Base-by-base conservation (phyloP, 1,140 invertebrate genomes). In the Drosophila mojavensis region DNA sequence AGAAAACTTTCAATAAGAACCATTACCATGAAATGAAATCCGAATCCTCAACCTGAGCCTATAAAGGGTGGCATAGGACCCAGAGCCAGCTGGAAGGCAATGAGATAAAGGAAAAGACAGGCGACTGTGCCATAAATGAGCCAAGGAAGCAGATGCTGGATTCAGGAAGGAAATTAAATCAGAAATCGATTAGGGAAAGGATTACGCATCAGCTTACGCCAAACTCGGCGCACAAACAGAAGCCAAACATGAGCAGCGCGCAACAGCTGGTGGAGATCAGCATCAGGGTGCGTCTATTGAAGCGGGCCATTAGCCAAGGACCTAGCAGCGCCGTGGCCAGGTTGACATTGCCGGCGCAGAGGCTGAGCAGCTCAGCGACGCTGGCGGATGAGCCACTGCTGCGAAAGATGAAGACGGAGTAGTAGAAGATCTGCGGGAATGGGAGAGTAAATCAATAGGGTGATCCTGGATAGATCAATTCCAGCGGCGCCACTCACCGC, bases 21-120 rank as follows among this genome's bases (percentile, higher is more conserved):
- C 20, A 58, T 5, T 20, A 15, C n/a, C 5, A 30, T 39, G 26
- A 0, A 41, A 17, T 9, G 5, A 48, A 28, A 17, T 6, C 1
- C 4, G 59, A 24, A 20, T 24, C 20, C 20, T 24, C 15, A 17
- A 90, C 85, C 85, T 65, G 85, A 53, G 36, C 80, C 85, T 78
- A 98, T 97, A 81, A 98, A 96, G 92, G 95, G 97, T 0, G 97
- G 97, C 84, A 98, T 97, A 1, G 97, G 96, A 11, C 96, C 96
- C 30, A 97, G 92, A 2, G 97, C 97, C 55, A 97, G 93, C 15
- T 96, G 97, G 83, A 97, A 98, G 67, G 94, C 94, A 10, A 96
- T 93, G 5, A 98, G 96, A 84, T 96, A 98, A 4, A 94, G 81
- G n/a, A 96, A 91, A 0, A 96, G 94, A 6, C 94, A 91, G 3